Base-by-base conservation (phyloP, 2,797 vertebrate genomes). In the Silurus aristotelis region DNA sequence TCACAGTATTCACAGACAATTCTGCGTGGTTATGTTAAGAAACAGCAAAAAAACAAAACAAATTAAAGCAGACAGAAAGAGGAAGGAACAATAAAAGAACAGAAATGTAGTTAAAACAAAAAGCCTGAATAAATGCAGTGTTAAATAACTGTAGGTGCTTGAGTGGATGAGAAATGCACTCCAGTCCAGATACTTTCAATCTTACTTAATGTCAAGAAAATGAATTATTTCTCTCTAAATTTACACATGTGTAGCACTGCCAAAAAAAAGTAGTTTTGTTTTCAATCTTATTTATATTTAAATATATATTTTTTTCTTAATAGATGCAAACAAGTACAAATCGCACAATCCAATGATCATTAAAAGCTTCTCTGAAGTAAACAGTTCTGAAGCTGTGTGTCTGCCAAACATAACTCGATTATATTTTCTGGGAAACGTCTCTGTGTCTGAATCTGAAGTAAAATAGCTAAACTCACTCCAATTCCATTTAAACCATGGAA, bases 401-500 rank as follows among this genome's bases (percentile, higher is more conserved):
- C 76, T 79, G 76, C 31, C 76, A 61, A 79, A 79, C 19, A 80
- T 66, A 27, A 80, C 78, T 66, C n/a, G 13, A 64, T 64, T 79
- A 79, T 64, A 64, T 64, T 64, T 80, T 14, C 63, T 66, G 63
- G 48, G 79, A 66, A 80, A 80, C 1, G 2, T 67, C n/a, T 27
- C 46, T 20, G 48, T 86, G 58, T 89, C 71, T 64, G 38, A 73
- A 72, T 82, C 72, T 43, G 10, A 87, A 79, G 27, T 46, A 60
- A 58, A 83, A 86, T 79, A 78, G 78, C 82, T 82, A 56, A 89
- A 87, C 68, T 76, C 84, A 66, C 31, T 83, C 84, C 68, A 76
- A 86, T 86, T 83, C 88, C 46, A 82, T 19, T 19, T 66, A 68
- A 86, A 68, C 61, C 73, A 86, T 79, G 86, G 82, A 64, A 86